Percentiles rank a stretch among this genome's conserved stretches.
Evolutionary conservation across 1,140 invertebrate genomes (phyloP).

Genomic region (Daktulosphaira vitifoliae): DNA sequence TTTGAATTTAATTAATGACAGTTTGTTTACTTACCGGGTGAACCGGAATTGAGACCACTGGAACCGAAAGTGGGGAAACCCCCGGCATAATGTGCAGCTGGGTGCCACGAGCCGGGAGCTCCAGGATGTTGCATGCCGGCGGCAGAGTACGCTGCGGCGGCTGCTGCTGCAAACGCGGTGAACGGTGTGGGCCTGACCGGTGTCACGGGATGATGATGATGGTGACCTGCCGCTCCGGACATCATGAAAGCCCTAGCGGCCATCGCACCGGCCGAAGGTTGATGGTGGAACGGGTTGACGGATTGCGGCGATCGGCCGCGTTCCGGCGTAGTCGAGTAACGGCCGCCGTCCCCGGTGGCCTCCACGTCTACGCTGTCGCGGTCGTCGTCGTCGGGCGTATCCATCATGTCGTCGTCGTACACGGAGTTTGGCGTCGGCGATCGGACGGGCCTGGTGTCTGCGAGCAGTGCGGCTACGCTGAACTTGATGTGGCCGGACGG

Average conservation of each 20-base stretch:
- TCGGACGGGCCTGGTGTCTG: conserved; percentile 41
- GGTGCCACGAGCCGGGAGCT: conserved; percentile 37
- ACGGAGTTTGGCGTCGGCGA: conserved; percentile 12
- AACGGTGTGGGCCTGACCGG: conserved; percentile 42
- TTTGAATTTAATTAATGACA: too few species aligned
- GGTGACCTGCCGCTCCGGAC: conserved; percentile 27
- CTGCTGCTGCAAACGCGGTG: conserved; percentile 39
- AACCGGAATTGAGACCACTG: conserved; percentile 37
- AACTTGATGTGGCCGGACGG: conserved; percentile 44
- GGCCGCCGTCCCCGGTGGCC: conserved; percentile 10
- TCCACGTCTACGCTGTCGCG: conserved; percentile 36
- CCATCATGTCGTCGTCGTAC: conserved; percentile 35
- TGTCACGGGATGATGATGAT: conserved; percentile 33
- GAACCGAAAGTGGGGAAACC: conserved; percentile 38
- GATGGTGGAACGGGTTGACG: conserved; percentile 35
- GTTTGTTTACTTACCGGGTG: conserved; percentile 38
- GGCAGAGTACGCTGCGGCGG: conserved; percentile 38
- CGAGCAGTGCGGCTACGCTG: conserved; percentile 47
- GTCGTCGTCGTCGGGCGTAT: conserved; percentile 37
- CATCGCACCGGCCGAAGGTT: conserved; percentile 27
- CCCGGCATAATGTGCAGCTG: conserved; percentile 37
- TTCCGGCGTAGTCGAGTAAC: conserved; percentile 35
- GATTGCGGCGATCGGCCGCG: conserved; percentile 25
- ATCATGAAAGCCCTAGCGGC: conserved; percentile 33
- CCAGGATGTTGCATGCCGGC: conserved; percentile 36